A percentile compares a stretch with the other conserved stretches of the same genome.
These are phyloP conservation scores for Parapsyche elsis DNA, from an alignment of 1,140 invertebrate species.

Conservation along the genomic window DNA sequence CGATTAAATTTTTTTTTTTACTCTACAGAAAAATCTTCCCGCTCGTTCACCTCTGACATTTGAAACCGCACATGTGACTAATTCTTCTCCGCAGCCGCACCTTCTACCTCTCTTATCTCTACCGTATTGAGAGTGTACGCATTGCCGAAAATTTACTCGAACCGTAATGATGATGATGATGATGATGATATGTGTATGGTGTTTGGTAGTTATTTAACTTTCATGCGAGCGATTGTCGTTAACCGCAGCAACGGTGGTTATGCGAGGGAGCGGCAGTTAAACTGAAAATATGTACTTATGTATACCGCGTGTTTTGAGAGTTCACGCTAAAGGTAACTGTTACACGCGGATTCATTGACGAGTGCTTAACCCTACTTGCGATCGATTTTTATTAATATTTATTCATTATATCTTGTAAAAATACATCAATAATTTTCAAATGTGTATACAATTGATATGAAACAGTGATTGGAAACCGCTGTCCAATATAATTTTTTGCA, in stretches of 20 bases:
- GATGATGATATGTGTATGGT: neutral
- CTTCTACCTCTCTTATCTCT: neutral
- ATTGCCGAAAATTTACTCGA: no score
- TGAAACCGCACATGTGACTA: neutral
- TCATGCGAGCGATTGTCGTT: slow-evolving; percentile 9
- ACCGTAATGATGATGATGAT: neutral
- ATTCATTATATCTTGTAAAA: no score
- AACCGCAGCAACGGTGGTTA: slow-evolving; percentile 32
- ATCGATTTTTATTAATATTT: neutral
- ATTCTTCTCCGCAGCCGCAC: slow-evolving; percentile 3
- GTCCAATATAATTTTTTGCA: no score
- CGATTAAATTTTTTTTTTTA: no score
- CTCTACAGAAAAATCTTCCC: neutral
- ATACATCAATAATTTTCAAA: no score
- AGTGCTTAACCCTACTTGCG: slow-evolving; percentile 34
- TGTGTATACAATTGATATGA: no score
- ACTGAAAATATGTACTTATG: slow-evolving; percentile 12
- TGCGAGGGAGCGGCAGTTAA: slow-evolving; percentile 29
- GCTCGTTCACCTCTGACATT: neutral
- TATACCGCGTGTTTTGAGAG: slow-evolving; percentile 36
- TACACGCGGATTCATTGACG: slow-evolving; percentile 45
- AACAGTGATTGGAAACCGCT: no score
- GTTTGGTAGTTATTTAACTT: slow-evolving; percentile 2
- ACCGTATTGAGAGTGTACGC: neutral
- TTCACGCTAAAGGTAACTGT: slow-evolving; percentile 43